Percentiles rank a stretch among this genome's conserved stretches.
These are phyloP conservation scores for Taphrorychus bicolor DNA, from an alignment of 2,888 invertebrate genomes.

Conservation along the genomic window DNA sequence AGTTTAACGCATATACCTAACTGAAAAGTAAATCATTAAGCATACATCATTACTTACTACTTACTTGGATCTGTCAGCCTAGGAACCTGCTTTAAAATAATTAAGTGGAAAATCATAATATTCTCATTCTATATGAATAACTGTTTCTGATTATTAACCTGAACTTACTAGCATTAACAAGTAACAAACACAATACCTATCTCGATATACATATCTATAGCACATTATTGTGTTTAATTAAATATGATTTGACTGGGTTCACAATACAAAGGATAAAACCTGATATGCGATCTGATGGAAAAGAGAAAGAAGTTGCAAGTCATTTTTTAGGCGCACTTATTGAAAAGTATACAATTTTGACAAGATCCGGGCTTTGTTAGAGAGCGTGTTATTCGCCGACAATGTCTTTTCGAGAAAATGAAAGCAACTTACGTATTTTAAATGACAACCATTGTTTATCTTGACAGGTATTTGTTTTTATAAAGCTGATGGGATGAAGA, in stretches of 20 bases:
- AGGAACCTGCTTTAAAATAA: too few species aligned
- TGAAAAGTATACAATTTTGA: slow-evolving; percentile 39
- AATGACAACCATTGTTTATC: slow-evolving; percentile 36
- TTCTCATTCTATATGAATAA: too few species aligned
- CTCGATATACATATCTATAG: not conserved
- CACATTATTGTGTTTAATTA: slow-evolving; percentile 1
- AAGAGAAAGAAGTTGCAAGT: slow-evolving; percentile 32
- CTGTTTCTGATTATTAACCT: too few species aligned
- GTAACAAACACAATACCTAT: not conserved
- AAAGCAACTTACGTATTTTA: slow-evolving; percentile 32
- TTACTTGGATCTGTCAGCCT: too few species aligned
- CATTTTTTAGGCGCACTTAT: slow-evolving; percentile 34
- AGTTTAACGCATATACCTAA: too few species aligned
- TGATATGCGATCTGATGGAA: slow-evolving; percentile 4
- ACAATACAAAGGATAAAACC: slow-evolving; percentile 19
- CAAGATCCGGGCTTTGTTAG: slow-evolving; percentile 32
- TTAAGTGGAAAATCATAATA: too few species aligned
- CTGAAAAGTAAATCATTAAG: too few species aligned
- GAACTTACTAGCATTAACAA: not conserved
- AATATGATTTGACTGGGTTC: slow-evolving; percentile 16
- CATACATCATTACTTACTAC: too few species aligned
- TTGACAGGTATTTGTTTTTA: slow-evolving; percentile 37
- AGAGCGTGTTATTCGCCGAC: slow-evolving; percentile 32
- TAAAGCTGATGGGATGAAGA: slow-evolving; percentile 28
- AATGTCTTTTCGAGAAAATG: slow-evolving; percentile 36